A percentile compares a stretch with the other conserved stretches of the same genome.
Evolutionary conservation across 1,140 invertebrate species (phyloP).

Genomic region (roundworm (Caenorhabditis elegans)): DNA sequence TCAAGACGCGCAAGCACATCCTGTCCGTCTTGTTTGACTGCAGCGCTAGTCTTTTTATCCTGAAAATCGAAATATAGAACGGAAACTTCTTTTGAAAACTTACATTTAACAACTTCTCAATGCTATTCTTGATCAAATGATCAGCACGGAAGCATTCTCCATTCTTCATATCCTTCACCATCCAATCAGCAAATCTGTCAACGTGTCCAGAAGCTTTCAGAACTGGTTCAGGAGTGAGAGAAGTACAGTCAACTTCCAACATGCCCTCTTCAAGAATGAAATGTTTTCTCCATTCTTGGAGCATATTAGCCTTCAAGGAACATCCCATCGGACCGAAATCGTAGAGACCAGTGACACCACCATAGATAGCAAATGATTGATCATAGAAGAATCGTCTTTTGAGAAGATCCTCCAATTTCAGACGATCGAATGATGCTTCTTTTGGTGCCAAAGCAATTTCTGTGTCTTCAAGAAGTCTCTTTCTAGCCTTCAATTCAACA

Average conservation of each 20-base stretch:
- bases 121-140: slow-evolving; percentile 85
- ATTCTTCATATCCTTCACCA: slow-evolving; percentile 94
- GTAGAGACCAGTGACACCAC: slow-evolving; percentile 77
- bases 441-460: slow-evolving; percentile 80
- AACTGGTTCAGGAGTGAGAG: slow-evolving; percentile 92
- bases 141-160: slow-evolving; percentile 96
- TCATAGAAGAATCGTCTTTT: slow-evolving; percentile 97
- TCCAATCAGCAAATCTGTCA: slow-evolving; percentile 95
- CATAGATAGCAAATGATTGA: slow-evolving; percentile 98
- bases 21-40: slow-evolving; percentile 71
- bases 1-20: slow-evolving; percentile 72
- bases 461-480: slow-evolving; percentile 89
- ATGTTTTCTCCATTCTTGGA: slow-evolving; percentile 82
- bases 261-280: slow-evolving; percentile 97
- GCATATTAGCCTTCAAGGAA: slow-evolving; percentile 91
- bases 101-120: slow-evolving; percentile 73
- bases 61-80: slow-evolving; percentile 69
- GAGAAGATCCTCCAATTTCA: slow-evolving; percentile 92
- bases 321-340: slow-evolving; percentile 99
- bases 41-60: slow-evolving; percentile 79
- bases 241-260: slow-evolving; percentile 96
- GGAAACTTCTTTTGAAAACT: background rate
- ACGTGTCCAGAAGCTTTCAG: slow-evolving; percentile 97
- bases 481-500: slow-evolving; percentile 84
- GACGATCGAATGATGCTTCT: slow-evolving; percentile 79